Conservation (phyloP, 2,888 invertebrate genomes). For the Metellina segmentata region DNA sequence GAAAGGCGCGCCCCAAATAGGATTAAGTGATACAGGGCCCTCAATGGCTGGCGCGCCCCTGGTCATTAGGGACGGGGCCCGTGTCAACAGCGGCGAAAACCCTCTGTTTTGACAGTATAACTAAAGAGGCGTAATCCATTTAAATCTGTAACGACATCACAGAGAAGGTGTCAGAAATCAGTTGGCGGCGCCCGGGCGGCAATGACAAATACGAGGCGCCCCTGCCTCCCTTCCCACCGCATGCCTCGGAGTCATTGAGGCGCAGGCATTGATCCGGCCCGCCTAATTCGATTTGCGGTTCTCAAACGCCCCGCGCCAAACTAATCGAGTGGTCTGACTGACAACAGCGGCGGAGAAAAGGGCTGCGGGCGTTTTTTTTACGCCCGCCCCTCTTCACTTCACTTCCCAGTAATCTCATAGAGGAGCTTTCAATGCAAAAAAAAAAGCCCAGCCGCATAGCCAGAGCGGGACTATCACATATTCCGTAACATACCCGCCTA, state of each 20-base stretch:
- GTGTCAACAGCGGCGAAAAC: conserved; percentile 67
- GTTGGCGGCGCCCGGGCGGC: conserved; percentile 63
- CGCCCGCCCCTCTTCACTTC: not conserved
- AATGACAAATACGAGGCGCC: conserved; percentile 58
- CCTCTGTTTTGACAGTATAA: conserved; percentile 76
- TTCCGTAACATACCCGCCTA: conserved; percentile 68
- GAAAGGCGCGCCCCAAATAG: conserved; percentile 65
- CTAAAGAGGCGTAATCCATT: conserved; percentile 76
- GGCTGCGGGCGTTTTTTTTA: conserved; percentile 55
- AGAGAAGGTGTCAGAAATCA: conserved; percentile 77
- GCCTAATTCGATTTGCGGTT: conserved; percentile 69
- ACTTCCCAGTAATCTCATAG: conserved; percentile 61
- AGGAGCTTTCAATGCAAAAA: conserved; percentile 71
- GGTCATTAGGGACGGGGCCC: conserved; percentile 68
- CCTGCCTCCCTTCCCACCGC: not conserved
- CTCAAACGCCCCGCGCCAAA: conserved; percentile 67
- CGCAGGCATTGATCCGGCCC: conserved; percentile 65
- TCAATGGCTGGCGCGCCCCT: conserved; percentile 57
- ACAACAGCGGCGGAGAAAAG: conserved; percentile 55
- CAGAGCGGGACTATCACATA: conserved; percentile 69
- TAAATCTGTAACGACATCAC: conserved; percentile 76
- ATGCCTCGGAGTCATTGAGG: conserved; percentile 67
- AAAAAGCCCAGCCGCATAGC: conserved; percentile 60
- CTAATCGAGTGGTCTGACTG: conserved; percentile 70
- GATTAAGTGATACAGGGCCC: conserved; percentile 76